phyloP scores from a whole-genome alignment of 1,140 invertebrate species.

The Phortica variegata region DNA sequence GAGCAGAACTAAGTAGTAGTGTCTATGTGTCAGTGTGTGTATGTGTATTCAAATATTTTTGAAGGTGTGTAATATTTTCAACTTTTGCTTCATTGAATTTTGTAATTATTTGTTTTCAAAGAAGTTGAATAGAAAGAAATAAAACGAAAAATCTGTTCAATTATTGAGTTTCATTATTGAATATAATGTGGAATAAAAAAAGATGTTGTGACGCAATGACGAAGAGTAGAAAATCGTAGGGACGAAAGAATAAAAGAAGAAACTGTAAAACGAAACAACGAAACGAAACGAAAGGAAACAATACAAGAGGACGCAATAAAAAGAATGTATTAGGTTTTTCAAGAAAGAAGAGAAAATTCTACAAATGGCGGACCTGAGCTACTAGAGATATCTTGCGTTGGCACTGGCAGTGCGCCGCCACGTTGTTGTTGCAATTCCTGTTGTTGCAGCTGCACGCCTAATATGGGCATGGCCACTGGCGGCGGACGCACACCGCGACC shows the following conservation, averaged over 20 bases:
- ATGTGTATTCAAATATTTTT: constrained; percentile 5
- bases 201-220: too few relatives aligned
- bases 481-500: constrained; percentile 47
- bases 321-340: too few relatives aligned
- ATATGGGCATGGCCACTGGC: constrained; percentile 50
- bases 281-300: neutral
- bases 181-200: too few relatives aligned
- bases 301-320: neutral
- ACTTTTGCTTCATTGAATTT: constrained; percentile 22
- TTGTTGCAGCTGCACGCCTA: constrained; percentile 52
- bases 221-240: too few relatives aligned
- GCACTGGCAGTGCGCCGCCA: constrained; percentile 44
- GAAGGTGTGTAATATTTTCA: constrained; percentile 19
- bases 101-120: constrained; percentile 20
- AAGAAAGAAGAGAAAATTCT: neutral
- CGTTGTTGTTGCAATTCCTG: constrained; percentile 54
- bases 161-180: too few relatives aligned
- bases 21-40: constrained; percentile 1
- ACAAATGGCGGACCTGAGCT: constrained; percentile 56
- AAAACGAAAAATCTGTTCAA: too few relatives aligned
- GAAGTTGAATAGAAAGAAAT: constrained; percentile 22
- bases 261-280: neutral
- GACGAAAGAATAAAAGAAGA: too few relatives aligned
- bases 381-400: constrained; percentile 53
- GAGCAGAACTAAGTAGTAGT: neutral